Evolutionary conservation across 2,797 vertebrate species (phyloP), one percentile per base, ranked within the genome.

Genomic region (Karalla daura): DNA sequence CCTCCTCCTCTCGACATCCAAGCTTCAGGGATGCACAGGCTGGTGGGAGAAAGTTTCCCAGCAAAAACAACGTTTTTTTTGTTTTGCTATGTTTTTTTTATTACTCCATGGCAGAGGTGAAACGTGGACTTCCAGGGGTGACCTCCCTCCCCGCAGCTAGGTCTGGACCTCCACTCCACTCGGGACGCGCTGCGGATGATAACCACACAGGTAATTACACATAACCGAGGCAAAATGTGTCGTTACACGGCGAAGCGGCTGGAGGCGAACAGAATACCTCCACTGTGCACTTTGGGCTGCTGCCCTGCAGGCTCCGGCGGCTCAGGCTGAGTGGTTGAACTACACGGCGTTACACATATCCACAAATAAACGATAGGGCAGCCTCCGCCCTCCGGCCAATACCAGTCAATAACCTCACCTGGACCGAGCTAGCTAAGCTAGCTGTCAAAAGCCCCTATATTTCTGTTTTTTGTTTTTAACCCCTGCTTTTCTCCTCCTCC

Each of bases 381-480:
- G 18, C 7, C 41, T 21, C 20, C 3, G 33, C 17, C 36, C 30
- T 0, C 17, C 37, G 0, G 3, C 11, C 7, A 60, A 12, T 9
- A 7, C 15, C 37, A 10, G 6, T 52, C 56, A 62, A 80, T 64
- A 62, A 80, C 65, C 63, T 59, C 71, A 87, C 85, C 86, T 85
- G 75, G n/a, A 5, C 47, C 53, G 32, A 63, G 76, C 68, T 86
- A 85, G 73, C 78, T 15, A 44, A 37, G 84, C 84, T 87, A 91
- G 71, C 86, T 89, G 88, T 89, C 87, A 86, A 83, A 77, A 73
- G 24, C 5, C 67, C 63, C 15, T 49, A 21, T 70, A 66, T 78
- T 82, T 79, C 61, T 55, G 1, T 74, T 68, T 59, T 50, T 54
- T 43, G 67, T n/a, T n/a, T n/a, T n/a, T n/a, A n/a, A n/a, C n/a